Conservation (phyloP, 2,888 invertebrate genomes). For the Entomobrya proxima region DNA sequence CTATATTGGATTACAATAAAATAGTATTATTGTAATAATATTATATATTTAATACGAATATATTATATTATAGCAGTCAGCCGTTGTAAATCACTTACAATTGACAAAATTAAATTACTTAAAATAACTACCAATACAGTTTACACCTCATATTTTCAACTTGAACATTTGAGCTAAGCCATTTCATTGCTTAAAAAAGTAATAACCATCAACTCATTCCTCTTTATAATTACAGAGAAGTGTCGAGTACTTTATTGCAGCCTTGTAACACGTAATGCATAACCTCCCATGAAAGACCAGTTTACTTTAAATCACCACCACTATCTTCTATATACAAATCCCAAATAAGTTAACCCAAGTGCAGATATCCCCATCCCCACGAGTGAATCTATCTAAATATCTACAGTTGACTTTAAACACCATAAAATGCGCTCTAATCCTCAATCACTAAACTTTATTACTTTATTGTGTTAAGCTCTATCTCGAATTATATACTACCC, state of each 20-base stretch:
- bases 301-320: not conserved
- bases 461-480: slow-evolving; percentile 7
- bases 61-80: no score
- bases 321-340: slow-evolving; percentile 3
- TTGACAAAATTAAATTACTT: not conserved
- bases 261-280: slow-evolving; percentile 6
- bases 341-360: not conserved
- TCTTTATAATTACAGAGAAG: not conserved
- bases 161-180: slow-evolving; percentile 31
- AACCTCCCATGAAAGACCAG: not conserved
- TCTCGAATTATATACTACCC: slow-evolving; percentile 76
- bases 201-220: not conserved
- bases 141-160: slow-evolving; percentile 30
- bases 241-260: slow-evolving; percentile 10
- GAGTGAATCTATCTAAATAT: not conserved
- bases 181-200: not conserved
- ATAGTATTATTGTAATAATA: no score
- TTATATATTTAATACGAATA: no score
- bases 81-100: no score
- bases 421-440: not conserved
- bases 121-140: slow-evolving; percentile 16
- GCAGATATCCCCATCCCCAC: not conserved
- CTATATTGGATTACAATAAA: no score
- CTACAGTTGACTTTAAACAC: slow-evolving; percentile 2
- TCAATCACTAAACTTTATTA: not conserved